Percentiles rank a stretch among this genome's conserved stretches.
These are phyloP conservation scores for Drosophila melanica DNA, from an alignment of 1,140 invertebrate species.

Conservation along the genomic window DNA sequence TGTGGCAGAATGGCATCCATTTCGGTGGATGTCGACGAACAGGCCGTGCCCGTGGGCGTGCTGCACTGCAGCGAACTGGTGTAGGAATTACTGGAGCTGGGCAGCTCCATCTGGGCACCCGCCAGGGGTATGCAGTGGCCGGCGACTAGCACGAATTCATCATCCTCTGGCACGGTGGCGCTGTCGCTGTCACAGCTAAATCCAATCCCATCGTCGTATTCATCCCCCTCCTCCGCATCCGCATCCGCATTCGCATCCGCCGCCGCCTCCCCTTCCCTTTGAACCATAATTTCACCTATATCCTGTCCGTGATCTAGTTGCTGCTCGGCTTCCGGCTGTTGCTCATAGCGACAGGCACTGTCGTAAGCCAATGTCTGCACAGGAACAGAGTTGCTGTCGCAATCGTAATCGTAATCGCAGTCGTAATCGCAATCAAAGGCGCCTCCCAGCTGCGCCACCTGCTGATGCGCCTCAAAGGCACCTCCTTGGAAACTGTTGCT, in stretches of 20 bases:
- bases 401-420: slow-evolving; percentile 38
- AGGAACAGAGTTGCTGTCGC: slow-evolving; percentile 17
- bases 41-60: slow-evolving; percentile 28
- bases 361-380: slow-evolving; percentile 8
- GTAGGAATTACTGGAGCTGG: slow-evolving; percentile 51
- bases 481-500: slow-evolving; percentile 12
- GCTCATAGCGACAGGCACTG: slow-evolving; percentile 17
- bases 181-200: slow-evolving; percentile 76
- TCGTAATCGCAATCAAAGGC: slow-evolving; percentile 63
- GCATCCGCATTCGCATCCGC: background rate
- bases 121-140: slow-evolving; percentile 10
- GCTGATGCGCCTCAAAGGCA: slow-evolving; percentile 20
- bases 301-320: background rate
- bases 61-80: slow-evolving; percentile 68
- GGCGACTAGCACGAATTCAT: slow-evolving; percentile 54
- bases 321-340: slow-evolving; percentile 1
- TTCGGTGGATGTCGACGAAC: slow-evolving; percentile 54
- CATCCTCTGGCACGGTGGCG: slow-evolving; percentile 50
- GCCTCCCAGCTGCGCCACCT: slow-evolving; percentile 15
- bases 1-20: slow-evolving; percentile 54
- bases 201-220: slow-evolving; percentile 72
- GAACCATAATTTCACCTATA: too few relatives aligned
- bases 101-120: background rate
- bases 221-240: slow-evolving; percentile 47
- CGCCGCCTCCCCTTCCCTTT: too few relatives aligned